Conservation (phyloP, 2,888 invertebrate genomes). For the Hedychridium roseum region DNA sequence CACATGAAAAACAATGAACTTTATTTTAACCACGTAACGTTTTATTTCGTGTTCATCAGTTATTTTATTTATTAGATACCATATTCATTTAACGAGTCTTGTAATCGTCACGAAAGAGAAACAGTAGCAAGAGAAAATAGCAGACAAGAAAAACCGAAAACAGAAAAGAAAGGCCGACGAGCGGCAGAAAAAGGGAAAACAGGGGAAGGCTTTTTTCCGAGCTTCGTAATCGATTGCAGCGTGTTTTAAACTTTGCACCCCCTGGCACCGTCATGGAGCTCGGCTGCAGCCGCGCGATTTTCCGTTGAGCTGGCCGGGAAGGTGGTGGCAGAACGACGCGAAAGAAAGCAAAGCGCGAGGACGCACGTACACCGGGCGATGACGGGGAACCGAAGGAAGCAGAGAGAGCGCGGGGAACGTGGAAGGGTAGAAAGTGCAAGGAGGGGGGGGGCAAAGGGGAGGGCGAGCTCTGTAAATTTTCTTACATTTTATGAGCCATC, state of each 20-base stretch:
- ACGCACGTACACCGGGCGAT: too few species aligned
- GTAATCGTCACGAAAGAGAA: too few species aligned
- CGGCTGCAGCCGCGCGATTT: constrained; percentile 29
- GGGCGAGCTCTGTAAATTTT: constrained; percentile 63
- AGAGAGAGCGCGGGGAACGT: constrained; percentile 16
- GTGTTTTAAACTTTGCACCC: constrained; percentile 57
- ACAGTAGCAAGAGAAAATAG: too few species aligned
- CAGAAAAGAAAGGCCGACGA: constrained; percentile 8
- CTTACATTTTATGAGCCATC: constrained; percentile 65
- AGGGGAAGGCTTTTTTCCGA: constrained; percentile 41
- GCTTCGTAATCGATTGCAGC: constrained; percentile 57
- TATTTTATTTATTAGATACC: too few species aligned
- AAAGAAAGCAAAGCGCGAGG: constrained; percentile 21
- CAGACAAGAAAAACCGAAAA: too few species aligned
- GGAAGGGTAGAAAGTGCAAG: constrained; percentile 27
- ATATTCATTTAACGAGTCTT: too few species aligned
- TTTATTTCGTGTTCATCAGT: too few species aligned
- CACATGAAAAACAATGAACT: too few species aligned
- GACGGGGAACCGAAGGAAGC: constrained; percentile 15
- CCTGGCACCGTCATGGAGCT: constrained; percentile 28
- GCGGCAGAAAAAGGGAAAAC: constrained; percentile 21
- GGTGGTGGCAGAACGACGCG: constrained; percentile 26
- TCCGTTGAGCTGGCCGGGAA: constrained; percentile 60
- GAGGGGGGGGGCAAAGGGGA: constrained; percentile 36
- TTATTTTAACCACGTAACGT: too few species aligned